Percentiles rank a stretch among this genome's conserved stretches.
phyloP scores from a whole-genome alignment of 53 echinoderm and acorn worm species.

The Holothuria scabra region DNA sequence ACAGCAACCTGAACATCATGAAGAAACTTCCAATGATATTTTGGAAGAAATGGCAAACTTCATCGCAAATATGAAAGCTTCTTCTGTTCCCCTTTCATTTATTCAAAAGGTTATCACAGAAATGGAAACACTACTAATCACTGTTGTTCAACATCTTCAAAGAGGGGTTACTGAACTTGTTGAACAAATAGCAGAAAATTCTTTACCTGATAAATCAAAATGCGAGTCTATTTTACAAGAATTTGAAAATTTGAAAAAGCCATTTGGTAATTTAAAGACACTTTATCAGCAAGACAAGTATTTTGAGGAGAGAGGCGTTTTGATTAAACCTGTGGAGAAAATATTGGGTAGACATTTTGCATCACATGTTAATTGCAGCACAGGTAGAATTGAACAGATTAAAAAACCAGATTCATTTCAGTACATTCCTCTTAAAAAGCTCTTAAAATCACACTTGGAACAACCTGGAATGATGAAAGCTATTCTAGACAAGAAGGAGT shows the following conservation, averaged over 20 bases:
- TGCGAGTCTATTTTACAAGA: neutral
- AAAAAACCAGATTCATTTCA: slow-evolving; percentile 33
- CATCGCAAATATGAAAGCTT: slow-evolving; percentile 28
- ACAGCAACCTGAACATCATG: neutral
- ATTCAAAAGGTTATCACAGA: neutral
- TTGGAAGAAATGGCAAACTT: neutral
- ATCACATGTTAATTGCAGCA: slow-evolving; percentile 10
- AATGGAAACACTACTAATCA: neutral
- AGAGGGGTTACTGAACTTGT: neutral
- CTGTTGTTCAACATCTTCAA: slow-evolving; percentile 1
- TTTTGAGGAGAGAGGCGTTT: slow-evolving; percentile 20
- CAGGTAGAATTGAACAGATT: slow-evolving; percentile 33
- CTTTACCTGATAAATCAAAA: neutral
- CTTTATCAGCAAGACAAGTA: slow-evolving; percentile 40
- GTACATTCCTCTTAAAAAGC: slow-evolving; percentile 44
- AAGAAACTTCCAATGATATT: neutral
- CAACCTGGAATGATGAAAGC: slow-evolving; percentile 59
- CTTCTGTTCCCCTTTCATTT: slow-evolving; percentile 26
- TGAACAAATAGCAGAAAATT: neutral
- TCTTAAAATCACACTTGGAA: slow-evolving; percentile 48
- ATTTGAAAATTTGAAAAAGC: neutral
- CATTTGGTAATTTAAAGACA: slow-evolving; percentile 18
- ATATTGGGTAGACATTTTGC: slow-evolving; percentile 1
- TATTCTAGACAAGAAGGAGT: slow-evolving; percentile 32
- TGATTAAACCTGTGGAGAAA: slow-evolving; percentile 30